Base-by-base conservation (phyloP, 2,797 vertebrate species). In the Alcedo atthis region DNA sequence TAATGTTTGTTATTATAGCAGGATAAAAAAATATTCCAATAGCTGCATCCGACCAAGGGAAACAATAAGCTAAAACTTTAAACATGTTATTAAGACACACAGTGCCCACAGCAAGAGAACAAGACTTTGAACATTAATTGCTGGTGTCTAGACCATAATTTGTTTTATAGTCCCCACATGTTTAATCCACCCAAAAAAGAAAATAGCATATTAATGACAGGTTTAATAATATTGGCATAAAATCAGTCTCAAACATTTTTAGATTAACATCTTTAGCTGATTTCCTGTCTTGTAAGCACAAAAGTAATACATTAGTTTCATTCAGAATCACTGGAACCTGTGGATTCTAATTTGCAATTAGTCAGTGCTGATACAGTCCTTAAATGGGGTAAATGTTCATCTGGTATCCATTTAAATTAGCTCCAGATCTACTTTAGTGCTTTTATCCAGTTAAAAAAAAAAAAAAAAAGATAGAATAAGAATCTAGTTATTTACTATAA, bases 61-160 rank as follows among this genome's bases (percentile, higher is more conserved):
- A 96, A 93, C 85, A 94, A 93, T 94, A 96, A 84, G 32, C 73
- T 90, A 42, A 94, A 96, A 91, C 82, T 85, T 86, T 21, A 96
- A 94, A 92, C 75, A 69, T 95, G 14, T 91, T 95, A 97, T 97
- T 97, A 95, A 92, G 87, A 90, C 43, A 94, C 37, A 35, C 35
- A 94, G 86, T 53, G 62, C 49, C 77, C 83, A 88, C 84, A 92
- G 91, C 77, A 91, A 94, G 90, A 63, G 79, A 96, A 87, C 30
- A 86, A 67, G 48, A 53, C 59, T 95, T 10, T 5, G 18, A 83
- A 40, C 63, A 75, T 90, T 95, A 93, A 93, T 79, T 96, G 70
- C 73, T 77, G 57, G 43, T 85, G 40, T 94, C 30, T 77, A 93
- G 75, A 85, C 62, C 33, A 51, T 78, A 95, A 92, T 96, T 86